phyloP scores from a whole-genome alignment of 2,113 vertebrate species.

The Mungos mungo region DNA sequence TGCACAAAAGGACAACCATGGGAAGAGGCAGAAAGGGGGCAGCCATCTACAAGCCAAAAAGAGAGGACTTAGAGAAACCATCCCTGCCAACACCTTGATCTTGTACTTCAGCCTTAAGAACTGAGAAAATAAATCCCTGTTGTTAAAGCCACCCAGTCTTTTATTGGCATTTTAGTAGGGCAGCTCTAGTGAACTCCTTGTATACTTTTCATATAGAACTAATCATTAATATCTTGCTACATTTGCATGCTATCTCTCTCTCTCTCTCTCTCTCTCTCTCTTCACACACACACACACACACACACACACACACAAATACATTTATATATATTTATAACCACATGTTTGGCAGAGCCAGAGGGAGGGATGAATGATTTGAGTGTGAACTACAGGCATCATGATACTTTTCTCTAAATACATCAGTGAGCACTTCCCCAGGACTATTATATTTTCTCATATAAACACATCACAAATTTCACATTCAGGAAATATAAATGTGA shows the following conservation, averaged over 20 bases:
- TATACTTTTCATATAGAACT: not conserved
- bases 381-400: not conserved
- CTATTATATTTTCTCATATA: not conserved
- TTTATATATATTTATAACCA: not conserved
- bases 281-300: not conserved
- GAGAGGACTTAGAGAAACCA: not conserved
- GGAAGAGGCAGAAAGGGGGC: not conserved
- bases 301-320: not conserved
- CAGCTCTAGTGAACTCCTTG: not conserved
- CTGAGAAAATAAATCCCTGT: not conserved
- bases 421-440: not conserved
- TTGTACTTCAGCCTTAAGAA: not conserved
- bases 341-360: not conserved
- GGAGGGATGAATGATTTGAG: not conserved
- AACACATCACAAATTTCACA: not conserved
- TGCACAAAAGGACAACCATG: accelerated
- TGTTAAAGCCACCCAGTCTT: not conserved
- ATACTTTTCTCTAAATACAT: not conserved
- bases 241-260: not conserved
- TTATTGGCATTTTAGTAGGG: not conserved
- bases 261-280: too few species aligned
- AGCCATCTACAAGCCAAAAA: not conserved
- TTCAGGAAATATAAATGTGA: not conserved
- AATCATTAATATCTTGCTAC: not conserved
- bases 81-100: not conserved